A percentile compares a stretch with the other conserved stretches of the same genome.
phyloP scores from a whole-genome alignment of 2,797 vertebrate species.

The Holocentrus rufus region DNA sequence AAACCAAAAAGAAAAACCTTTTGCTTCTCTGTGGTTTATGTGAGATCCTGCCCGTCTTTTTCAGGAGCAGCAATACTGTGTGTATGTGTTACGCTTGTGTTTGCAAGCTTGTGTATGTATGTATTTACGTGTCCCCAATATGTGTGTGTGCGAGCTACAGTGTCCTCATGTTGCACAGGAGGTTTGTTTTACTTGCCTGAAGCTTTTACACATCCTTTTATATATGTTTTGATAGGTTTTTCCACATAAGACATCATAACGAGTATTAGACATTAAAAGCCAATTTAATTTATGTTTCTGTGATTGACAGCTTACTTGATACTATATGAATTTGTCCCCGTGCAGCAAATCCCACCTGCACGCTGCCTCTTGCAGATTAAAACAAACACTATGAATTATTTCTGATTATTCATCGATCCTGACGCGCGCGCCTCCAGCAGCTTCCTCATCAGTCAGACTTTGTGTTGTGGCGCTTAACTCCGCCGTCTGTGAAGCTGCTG shows the following conservation, averaged over 20 bases:
- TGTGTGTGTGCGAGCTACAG: neutral
- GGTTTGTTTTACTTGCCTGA: neutral
- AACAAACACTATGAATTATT: constrained; percentile 1
- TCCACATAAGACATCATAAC: neutral
- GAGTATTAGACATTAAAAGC: neutral
- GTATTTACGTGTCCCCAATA: neutral
- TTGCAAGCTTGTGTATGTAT: neutral
- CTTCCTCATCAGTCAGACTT: constrained; percentile 12
- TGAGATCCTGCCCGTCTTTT: no score
- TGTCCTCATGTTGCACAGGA: neutral
- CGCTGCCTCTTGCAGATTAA: neutral
- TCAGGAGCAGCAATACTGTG: neutral
- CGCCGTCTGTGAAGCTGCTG: constrained; percentile 5
- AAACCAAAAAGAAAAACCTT: neutral
- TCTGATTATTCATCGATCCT: neutral
- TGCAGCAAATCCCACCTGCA: neutral
- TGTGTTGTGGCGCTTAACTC: neutral
- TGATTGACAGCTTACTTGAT: neutral
- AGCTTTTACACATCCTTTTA: neutral
- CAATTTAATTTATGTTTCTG: neutral
- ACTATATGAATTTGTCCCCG: neutral
- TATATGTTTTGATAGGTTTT: constrained; percentile 12
- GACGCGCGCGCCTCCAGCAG: neutral
- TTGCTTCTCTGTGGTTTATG: no score
- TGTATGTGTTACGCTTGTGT: neutral